Percentiles rank a stretch among this genome's conserved stretches.
These are phyloP conservation scores for Ostrea edulis DNA, from an alignment of 1,140 invertebrate species.

Conservation along the genomic window DNA sequence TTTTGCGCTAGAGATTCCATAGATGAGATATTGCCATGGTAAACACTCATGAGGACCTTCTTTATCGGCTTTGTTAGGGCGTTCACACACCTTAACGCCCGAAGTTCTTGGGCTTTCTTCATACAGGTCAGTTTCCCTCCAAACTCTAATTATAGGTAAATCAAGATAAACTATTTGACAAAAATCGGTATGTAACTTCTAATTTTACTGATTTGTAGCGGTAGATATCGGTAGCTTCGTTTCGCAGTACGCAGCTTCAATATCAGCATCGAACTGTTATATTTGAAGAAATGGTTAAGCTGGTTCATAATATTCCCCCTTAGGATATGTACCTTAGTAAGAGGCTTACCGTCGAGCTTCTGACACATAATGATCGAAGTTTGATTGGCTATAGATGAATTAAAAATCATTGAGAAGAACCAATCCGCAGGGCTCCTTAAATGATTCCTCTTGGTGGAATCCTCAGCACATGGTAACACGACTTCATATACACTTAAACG, in stretches of 20 bases:
- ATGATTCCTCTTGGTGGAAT: not conserved
- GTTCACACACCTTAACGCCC: not conserved
- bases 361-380: not conserved
- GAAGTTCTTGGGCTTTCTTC: not conserved
- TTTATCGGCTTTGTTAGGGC: not conserved
- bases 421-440: not conserved
- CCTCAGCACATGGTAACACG: constrained; percentile 1
- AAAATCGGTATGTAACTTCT: no score
- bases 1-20: not conserved
- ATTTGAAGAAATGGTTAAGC: no score
- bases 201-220: no score
- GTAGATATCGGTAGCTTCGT: no score
- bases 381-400: constrained; percentile 20
- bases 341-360: not conserved
- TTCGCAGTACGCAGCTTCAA: no score
- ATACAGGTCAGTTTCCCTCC: not conserved
- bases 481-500: not conserved
- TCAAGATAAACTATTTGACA: no score
- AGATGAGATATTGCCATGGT: not conserved
- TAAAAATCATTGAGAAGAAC: constrained; percentile 29
- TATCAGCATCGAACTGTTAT: no score
- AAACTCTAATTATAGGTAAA: not conserved
- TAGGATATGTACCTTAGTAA: not conserved
- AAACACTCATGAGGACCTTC: not conserved
- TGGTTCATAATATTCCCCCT: no score